These are phyloP conservation scores for Dione vanillae DNA, from an alignment of 2,888 invertebrate genomes.

Conservation along the genomic window DNA sequence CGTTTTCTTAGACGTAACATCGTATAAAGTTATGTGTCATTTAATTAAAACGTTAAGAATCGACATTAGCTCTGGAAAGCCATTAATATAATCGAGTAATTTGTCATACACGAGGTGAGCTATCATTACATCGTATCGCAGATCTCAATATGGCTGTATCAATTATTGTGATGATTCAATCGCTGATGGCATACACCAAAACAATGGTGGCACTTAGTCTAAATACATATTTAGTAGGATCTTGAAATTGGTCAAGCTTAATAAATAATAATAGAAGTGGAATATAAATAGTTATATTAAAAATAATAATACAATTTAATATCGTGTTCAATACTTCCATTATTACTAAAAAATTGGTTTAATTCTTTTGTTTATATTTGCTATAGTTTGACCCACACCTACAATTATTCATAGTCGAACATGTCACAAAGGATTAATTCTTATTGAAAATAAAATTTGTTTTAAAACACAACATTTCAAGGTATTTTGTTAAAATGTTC, in stretches of 20 bases:
- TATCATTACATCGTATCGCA: slow-evolving; percentile 39
- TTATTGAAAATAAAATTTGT: no score
- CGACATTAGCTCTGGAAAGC: slow-evolving; percentile 36
- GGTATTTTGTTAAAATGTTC: no score
- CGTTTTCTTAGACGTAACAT: not conserved
- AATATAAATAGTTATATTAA: not conserved
- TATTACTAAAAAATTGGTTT: not conserved
- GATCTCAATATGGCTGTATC: slow-evolving; percentile 36
- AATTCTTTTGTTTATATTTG: no score
- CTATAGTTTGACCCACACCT: no score
- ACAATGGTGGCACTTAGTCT: slow-evolving; percentile 21
- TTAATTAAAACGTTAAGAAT: slow-evolving; percentile 39
- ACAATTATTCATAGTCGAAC: no score
- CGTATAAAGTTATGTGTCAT: slow-evolving; percentile 1
- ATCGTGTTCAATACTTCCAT: not conserved
- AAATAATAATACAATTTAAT: not conserved
- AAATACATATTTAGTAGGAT: slow-evolving; percentile 19
- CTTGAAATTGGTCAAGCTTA: not conserved
- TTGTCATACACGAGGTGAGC: slow-evolving; percentile 40
- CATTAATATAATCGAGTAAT: slow-evolving; percentile 41
- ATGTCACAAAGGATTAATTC: no score
- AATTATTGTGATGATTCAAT: slow-evolving; percentile 42
- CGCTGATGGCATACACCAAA: slow-evolving; percentile 23
- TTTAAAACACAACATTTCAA: no score
- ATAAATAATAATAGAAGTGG: not conserved